Evolutionary conservation across 1,140 invertebrate species (phyloP), one percentile per base, ranked within the genome.

Genomic region (Phenacoccus solenopsis): DNA sequence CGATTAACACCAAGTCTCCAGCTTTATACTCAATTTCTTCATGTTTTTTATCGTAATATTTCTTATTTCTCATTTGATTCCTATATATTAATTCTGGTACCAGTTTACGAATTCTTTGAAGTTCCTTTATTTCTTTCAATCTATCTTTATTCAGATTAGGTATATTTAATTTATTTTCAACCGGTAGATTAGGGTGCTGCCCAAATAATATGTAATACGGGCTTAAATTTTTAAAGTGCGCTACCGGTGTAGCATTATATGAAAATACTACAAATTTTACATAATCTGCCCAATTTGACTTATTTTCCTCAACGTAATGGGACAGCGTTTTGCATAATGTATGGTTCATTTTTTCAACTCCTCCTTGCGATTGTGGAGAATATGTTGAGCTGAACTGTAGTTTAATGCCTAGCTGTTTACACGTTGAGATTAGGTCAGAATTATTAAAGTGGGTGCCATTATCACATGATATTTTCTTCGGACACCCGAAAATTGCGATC

Each of bases 251-350:
- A n/a, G 38, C 20, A n/a, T 49, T 49, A n/a, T 49, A 49, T 4
- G 38, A 49, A 49, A 49, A 49, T 49, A 49, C 38, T 9, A 49
- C 38, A n/a, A 49, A 49, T n/a, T 49, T 28, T 28, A 70, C 57
- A 28, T 9, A 49, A 16, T 49, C 5, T 16, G 12, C 35, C 13
- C 69, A 35, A n/a, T 27, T 21, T 24, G 30, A 28, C 5, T 57
- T 28, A 22, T 70, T 67, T n/a, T 70, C 59, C 25, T 70, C 64
- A 28, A 70, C 64, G 12, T 70, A 70, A 35, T 70, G 28, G 61
- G 16, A 16, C 21, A 70, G 16, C 9, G 59, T 22, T 9, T 64
- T 22, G 12, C 69, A 70, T 9, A 70, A 16, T 20, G 64, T 61
- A 5, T 22, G 28, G 21, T 70, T 70, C 5, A 64, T 35, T 30